These are phyloP conservation scores for Pleuronectes platessa DNA, from an alignment of 2,113 vertebrate species.

Conservation along the genomic window DNA sequence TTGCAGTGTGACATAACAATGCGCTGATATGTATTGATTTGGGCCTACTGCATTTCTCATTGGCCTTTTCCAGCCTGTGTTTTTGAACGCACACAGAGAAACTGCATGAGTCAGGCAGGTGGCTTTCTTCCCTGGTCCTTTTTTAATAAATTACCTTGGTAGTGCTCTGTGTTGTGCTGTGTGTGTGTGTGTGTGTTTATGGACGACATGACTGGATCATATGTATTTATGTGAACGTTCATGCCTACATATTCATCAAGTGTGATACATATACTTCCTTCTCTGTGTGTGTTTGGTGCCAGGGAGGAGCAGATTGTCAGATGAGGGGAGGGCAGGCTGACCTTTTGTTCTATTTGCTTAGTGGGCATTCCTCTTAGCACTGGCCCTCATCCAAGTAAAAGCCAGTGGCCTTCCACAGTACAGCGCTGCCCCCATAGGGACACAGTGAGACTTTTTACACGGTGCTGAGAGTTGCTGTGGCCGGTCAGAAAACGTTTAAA, in stretches of 20 bases:
- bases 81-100: background rate
- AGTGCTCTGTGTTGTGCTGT: background rate
- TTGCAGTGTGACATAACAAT: background rate
- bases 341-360: conserved; percentile 80
- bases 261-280: background rate
- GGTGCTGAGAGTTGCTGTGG: background rate
- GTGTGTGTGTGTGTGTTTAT: conserved; percentile 5
- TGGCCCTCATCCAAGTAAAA: conserved; percentile 67
- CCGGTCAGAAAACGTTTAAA: background rate
- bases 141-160: conserved; percentile 32
- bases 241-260: background rate
- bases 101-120: background rate
- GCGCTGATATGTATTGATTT: no score
- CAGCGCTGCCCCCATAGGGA: conserved; percentile 50
- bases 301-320: conserved; percentile 34
- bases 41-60: background rate
- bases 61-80: background rate
- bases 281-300: conserved; percentile 28
- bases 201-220: background rate
- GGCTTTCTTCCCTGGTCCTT: background rate
- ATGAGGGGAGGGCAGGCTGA: conserved; percentile 54
- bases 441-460: conserved; percentile 12
- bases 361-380: conserved; percentile 74
- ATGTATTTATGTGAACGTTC: background rate
- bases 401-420: conserved; percentile 24